Percentiles rank a stretch among this genome's conserved stretches.
Conservation (phyloP, 2,888 invertebrate genomes). For the Epinotia demarniana region DNA sequence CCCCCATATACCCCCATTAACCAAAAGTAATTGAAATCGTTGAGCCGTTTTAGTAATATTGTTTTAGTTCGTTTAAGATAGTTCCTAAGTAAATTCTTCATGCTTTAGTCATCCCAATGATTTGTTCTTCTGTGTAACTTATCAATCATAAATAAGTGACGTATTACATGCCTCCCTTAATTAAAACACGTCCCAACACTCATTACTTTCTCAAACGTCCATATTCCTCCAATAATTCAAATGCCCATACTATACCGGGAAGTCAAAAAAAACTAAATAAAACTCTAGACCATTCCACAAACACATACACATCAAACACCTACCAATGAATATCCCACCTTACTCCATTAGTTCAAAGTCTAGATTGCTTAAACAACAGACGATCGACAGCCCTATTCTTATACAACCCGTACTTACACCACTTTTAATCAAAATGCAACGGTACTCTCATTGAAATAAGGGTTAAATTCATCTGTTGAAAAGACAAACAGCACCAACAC, state of each 20-base stretch:
- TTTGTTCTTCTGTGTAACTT: too few relatives aligned
- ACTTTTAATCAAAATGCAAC: neutral
- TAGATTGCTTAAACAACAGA: neutral
- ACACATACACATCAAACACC: neutral
- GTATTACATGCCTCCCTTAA: constrained; percentile 1
- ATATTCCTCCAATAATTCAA: constrained; percentile 37
- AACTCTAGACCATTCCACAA: constrained; percentile 26
- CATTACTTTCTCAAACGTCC: constrained; percentile 32
- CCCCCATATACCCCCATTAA: too few relatives aligned
- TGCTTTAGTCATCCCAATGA: too few relatives aligned
- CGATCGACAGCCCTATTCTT: constrained; percentile 8
- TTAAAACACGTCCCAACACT: constrained; percentile 18
- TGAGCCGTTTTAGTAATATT: too few relatives aligned
- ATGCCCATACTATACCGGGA: constrained; percentile 38
- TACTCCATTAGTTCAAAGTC: neutral
- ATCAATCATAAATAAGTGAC: too few relatives aligned
- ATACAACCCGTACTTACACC: neutral
- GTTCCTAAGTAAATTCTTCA: too few relatives aligned
- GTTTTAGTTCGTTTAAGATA: too few relatives aligned
- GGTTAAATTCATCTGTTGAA: constrained; percentile 10
- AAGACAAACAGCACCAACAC: constrained; percentile 31
- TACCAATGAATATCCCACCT: neutral
- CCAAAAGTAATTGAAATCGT: too few relatives aligned
- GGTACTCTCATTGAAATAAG: neutral
- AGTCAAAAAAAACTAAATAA: constrained; percentile 30